Evolutionary conservation across 2,113 vertebrate species (phyloP).

Genomic region (Camarhynchus parvulus): DNA sequence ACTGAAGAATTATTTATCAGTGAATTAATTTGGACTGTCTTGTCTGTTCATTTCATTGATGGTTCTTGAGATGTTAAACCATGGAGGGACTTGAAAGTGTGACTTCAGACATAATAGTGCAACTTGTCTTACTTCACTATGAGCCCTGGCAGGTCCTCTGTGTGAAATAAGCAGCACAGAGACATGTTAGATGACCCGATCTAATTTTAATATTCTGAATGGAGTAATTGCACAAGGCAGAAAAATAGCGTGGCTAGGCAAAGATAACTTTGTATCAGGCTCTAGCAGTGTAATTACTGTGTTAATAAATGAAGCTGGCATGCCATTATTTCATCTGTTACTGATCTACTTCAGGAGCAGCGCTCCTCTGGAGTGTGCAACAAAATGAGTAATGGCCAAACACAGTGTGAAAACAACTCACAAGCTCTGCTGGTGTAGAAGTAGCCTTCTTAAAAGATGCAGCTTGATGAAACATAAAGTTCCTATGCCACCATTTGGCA

Average conservation of each 20-base stretch:
- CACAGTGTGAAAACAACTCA: background rate
- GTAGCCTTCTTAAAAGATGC: background rate
- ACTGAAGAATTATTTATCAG: background rate
- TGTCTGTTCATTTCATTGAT: background rate
- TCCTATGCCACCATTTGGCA: background rate
- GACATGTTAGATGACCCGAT: background rate
- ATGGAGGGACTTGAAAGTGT: background rate
- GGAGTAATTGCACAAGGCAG: background rate
- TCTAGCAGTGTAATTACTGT: background rate
- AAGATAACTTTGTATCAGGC: background rate
- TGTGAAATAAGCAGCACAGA: background rate
- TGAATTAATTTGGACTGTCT: background rate
- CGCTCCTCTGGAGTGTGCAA: background rate
- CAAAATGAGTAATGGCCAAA: background rate
- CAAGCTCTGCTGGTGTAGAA: background rate
- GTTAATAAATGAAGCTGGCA: background rate
- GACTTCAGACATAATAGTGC: background rate
- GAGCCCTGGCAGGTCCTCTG: background rate
- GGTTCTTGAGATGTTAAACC: background rate
- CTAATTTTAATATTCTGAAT: background rate
- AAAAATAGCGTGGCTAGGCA: background rate
- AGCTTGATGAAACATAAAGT: background rate
- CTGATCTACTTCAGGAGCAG: background rate
- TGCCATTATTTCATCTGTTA: background rate
- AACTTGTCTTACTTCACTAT: background rate